Conservation (phyloP, 2,797 vertebrate species). For the Babyrousa celebensis region DNA sequence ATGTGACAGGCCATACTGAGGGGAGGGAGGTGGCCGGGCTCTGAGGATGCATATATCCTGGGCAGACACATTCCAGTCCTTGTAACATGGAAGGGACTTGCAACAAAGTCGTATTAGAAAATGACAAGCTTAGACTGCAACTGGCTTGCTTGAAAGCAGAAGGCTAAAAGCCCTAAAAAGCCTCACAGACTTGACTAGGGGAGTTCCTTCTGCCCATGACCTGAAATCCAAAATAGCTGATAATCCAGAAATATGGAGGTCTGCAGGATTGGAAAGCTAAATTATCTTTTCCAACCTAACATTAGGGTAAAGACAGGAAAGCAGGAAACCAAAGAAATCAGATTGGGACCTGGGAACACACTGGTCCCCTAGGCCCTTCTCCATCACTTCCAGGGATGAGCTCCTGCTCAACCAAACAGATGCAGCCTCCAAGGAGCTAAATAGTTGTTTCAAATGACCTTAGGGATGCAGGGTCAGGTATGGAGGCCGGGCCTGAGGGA, state of each 20-base stretch:
- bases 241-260: neutral
- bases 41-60: neutral
- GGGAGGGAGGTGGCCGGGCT: accelerated
- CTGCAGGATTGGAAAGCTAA: neutral
- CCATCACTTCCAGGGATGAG: neutral
- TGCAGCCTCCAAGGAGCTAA: neutral
- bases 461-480: neutral
- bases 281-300: neutral
- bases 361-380: neutral
- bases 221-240: neutral
- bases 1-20: neutral
- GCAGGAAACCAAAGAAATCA: neutral
- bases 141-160: neutral
- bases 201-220: neutral
- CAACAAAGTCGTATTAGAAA: neutral
- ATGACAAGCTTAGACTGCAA: neutral
- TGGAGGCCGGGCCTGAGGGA: neutral
- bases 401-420: neutral
- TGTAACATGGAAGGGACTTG: neutral
- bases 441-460: neutral
- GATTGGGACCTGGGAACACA: neutral
- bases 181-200: constrained; percentile 8
- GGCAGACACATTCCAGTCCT: neutral
- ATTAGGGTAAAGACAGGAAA: neutral
- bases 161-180: neutral